Evolutionary conservation across 2,113 vertebrate genomes (phyloP).

Genomic region (Chascanopsetta lugubris): DNA sequence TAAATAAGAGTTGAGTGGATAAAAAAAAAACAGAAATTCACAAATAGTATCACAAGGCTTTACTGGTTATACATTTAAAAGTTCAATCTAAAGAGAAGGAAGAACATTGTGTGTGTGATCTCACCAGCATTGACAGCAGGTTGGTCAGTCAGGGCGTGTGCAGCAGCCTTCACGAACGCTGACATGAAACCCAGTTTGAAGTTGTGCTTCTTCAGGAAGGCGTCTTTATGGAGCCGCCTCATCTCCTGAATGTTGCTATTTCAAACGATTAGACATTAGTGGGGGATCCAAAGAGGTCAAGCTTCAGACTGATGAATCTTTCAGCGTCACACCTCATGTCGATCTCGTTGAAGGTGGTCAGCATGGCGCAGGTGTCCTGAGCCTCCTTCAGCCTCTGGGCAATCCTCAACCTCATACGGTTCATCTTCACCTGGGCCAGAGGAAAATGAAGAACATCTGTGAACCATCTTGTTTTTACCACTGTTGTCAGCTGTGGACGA

Average conservation of each 20-base stretch:
- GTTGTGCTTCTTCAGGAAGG: slow-evolving; percentile 91
- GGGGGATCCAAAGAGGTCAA: no score
- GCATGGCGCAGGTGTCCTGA: slow-evolving; percentile 95
- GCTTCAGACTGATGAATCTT: background rate
- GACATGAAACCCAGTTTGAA: slow-evolving; percentile 97
- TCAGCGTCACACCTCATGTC: slow-evolving; percentile 92
- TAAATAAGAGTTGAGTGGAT: background rate
- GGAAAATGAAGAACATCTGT: background rate
- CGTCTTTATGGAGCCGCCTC: slow-evolving; percentile 87
- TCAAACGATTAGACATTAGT: no score
- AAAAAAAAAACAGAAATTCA: background rate
- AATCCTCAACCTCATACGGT: slow-evolving; percentile 93
- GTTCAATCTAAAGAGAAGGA: background rate
- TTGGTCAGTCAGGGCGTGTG: slow-evolving; percentile 90
- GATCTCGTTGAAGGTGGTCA: slow-evolving; percentile 95
- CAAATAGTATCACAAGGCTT: background rate
- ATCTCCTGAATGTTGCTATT: slow-evolving; percentile 94
- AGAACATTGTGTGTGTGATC: background rate
- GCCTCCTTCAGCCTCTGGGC: slow-evolving; percentile 96
- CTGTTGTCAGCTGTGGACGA: background rate
- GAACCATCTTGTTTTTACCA: background rate
- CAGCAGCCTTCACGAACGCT: slow-evolving; percentile 92
- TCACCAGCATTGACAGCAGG: slow-evolving; percentile 92
- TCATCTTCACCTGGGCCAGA: slow-evolving; percentile 91
- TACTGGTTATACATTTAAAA: background rate